Conservation (phyloP, 2,113 vertebrate genomes). For the Pseudorhombus dupliciocellatus region DNA sequence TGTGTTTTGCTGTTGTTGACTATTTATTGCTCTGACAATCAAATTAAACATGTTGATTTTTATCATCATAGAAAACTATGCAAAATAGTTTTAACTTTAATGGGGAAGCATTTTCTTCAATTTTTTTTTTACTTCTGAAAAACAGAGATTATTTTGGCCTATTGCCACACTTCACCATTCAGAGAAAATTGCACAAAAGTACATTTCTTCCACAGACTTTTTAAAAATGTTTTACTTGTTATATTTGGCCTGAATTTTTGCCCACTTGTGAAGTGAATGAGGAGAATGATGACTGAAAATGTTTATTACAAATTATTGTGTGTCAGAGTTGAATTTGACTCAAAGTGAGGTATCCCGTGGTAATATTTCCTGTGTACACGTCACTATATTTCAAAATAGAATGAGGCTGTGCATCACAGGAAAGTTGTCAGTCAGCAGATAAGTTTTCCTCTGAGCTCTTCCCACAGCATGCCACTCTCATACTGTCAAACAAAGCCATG, state of each 20-base stretch:
- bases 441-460: conserved; percentile 24
- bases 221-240: not conserved
- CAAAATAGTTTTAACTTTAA: too few relatives aligned
- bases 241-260: too few relatives aligned
- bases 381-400: not conserved
- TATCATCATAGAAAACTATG: too few relatives aligned
- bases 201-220: not conserved
- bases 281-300: not conserved
- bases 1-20: too few relatives aligned
- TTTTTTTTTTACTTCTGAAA: too few relatives aligned
- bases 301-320: conserved; percentile 3
- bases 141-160: too few relatives aligned
- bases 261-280: not conserved
- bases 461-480: conserved; percentile 70
- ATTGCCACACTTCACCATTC: too few relatives aligned
- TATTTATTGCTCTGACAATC: too few relatives aligned
- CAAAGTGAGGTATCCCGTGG: not conserved
- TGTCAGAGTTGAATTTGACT: not conserved
- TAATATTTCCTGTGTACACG: not conserved
- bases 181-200: too few relatives aligned
- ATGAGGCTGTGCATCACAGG: not conserved
- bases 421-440: conserved; percentile 1
- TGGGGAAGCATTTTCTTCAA: too few relatives aligned
- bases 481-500: conserved; percentile 80
- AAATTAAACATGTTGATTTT: too few relatives aligned